Base-by-base conservation (phyloP, 35 echinoderm and acorn worm genomes). In the Stichopus chloronotus region DNA sequence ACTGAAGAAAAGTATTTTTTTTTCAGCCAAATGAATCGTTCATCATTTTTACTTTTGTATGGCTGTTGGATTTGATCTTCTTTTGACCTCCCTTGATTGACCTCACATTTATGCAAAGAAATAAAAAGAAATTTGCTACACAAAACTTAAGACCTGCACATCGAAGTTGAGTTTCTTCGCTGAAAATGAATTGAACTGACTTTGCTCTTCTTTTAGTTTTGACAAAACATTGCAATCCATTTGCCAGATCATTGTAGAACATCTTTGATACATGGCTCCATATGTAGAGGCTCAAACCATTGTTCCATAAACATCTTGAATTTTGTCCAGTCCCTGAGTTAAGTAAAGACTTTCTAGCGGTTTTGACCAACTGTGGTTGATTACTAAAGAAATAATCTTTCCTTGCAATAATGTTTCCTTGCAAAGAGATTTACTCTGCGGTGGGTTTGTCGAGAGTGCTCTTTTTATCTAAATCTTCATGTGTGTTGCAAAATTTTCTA, bases 81-180 rank as follows among this genome's bases (percentile, higher is more conserved):
- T 71, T 43, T 2, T 89, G 87, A 59, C 61, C 87, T 89, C 25
- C 87, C 60, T 88, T 68, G 24, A 25, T 20, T 25, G 22, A 57
- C 61, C 87, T 89, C 25, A 89, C 87, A 89, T 89, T 89, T n/a
- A 68, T 43, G 22, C 87, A 89, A 59, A 63, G 57, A 71, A 89
- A 89, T n/a, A 89, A 89, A 59, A 89, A 22, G 11, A 30, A 56
- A 9, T 63, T 68, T 63, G 87, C 82, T 30, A 85, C 82, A 56
- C 57, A 56, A n/a, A 56, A 14, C 82, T 85, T 59, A 85, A 85
- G 57, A 85, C 82, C 82, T 85, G 82, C 21, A 14, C 82, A 85
- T n/a, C 52, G 20, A 85, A 56, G 53, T 59, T 85, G 52, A 85
- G n/a, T 59, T 8, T 85, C 57, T 16, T 63, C 58, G 68, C 24